A percentile compares a stretch with the other conserved stretches of the same genome.
Evolutionary conservation across 1,140 invertebrate species (phyloP).

Genomic region (Eueides isabella): DNA sequence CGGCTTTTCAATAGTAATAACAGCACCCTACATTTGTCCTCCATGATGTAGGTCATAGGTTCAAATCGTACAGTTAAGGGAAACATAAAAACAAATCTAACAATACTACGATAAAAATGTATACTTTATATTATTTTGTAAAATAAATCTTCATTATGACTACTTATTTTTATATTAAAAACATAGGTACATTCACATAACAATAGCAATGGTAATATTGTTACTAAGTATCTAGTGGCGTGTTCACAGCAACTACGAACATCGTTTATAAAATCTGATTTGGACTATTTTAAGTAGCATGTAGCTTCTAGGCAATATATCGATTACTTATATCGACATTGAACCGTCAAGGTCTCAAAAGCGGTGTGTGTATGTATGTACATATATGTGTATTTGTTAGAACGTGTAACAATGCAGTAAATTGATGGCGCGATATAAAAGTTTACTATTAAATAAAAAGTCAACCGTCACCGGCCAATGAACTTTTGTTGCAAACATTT

Average conservation of each 20-base stretch:
- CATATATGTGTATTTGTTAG: neutral
- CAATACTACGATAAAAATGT: neutral
- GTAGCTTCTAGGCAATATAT: constrained; percentile 57
- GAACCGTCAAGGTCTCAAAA: constrained; percentile 62
- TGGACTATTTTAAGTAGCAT: constrained; percentile 16
- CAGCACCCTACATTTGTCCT: neutral
- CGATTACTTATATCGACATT: constrained; percentile 55
- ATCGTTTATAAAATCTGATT: constrained; percentile 1
- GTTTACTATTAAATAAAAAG: constrained; percentile 20
- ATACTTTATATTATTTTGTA: no score
- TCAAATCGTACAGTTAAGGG: neutral
- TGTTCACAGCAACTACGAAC: neutral
- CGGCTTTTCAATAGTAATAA: neutral
- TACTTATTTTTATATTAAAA: neutral
- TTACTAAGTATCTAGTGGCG: constrained; percentile 1
- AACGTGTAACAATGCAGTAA: constrained; percentile 34
- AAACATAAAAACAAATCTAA: neutral
- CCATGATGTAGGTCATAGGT: neutral
- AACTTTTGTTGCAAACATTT: neutral
- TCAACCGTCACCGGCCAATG: neutral
- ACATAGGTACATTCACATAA: neutral
- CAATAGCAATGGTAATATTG: neutral
- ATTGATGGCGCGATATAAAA: constrained; percentile 25
- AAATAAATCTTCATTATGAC: no score
- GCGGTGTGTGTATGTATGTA: neutral